Conservation (phyloP, 2,113 vertebrate genomes). For the Solea senegalensis region DNA sequence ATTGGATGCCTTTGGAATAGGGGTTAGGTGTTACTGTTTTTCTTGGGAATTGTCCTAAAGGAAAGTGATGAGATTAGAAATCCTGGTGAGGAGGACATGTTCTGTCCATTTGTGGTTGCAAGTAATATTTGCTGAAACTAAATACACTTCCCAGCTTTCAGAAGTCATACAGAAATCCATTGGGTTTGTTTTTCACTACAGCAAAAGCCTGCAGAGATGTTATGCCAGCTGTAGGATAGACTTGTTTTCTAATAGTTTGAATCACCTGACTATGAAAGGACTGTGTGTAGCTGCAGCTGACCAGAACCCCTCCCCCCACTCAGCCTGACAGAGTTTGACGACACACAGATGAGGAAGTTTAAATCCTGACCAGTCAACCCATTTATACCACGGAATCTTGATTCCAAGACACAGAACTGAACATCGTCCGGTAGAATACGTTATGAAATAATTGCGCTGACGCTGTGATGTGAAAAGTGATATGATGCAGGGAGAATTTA, state of each 20-base stretch:
- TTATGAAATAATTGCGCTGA: neutral
- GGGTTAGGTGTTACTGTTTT: too few relatives aligned
- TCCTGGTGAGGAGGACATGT: too few relatives aligned
- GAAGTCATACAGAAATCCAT: neutral
- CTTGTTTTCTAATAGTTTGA: neutral
- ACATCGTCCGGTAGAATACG: neutral
- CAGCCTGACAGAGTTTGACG: neutral
- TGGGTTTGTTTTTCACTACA: neutral
- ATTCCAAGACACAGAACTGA: neutral
- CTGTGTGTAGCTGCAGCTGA: conserved; percentile 5
- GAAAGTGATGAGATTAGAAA: too few relatives aligned
- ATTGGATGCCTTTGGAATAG: too few relatives aligned
- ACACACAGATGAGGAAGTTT: neutral
- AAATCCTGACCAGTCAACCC: neutral
- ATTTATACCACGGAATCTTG: too few relatives aligned
- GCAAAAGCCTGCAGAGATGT: neutral
- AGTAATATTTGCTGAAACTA: too few relatives aligned
- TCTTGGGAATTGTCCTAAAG: too few relatives aligned
- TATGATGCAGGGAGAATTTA: neutral
- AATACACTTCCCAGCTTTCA: too few relatives aligned
- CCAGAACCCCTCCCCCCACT: neutral
- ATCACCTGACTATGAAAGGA: conserved; percentile 22
- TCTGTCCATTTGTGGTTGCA: too few relatives aligned
- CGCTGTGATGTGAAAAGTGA: neutral
- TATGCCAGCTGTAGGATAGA: conserved; percentile 2